Percentiles rank a stretch among this genome's conserved stretches.
These are phyloP conservation scores for Lithophane semibrunnea DNA, from an alignment of 2,888 invertebrate genomes.

Conservation along the genomic window DNA sequence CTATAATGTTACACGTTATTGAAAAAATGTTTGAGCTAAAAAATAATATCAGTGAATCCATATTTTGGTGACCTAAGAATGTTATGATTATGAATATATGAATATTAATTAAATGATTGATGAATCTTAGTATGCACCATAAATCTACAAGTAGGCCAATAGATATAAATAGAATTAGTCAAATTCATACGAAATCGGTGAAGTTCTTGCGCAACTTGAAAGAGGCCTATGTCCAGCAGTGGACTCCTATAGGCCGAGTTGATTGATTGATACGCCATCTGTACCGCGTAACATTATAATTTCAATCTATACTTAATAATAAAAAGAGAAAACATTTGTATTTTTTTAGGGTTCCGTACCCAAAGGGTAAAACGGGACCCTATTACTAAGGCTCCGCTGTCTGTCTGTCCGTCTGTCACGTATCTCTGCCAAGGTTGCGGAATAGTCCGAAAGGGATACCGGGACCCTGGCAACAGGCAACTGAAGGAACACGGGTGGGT, in stretches of 20 bases:
- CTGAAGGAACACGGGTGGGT: too few species aligned
- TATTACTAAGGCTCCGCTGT: too few species aligned
- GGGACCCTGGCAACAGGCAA: too few species aligned
- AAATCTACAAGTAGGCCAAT: background rate
- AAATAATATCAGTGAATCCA: constrained; percentile 1
- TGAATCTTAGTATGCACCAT: background rate
- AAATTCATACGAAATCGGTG: background rate
- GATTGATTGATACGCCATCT: background rate
- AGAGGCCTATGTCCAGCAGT: background rate
- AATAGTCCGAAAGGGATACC: too few species aligned
- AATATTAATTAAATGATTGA: constrained; percentile 13
- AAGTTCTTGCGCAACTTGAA: background rate
- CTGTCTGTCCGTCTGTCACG: too few species aligned
- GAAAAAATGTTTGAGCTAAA: background rate
- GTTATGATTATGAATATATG: constrained; percentile 15
- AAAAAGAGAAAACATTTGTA: too few species aligned
- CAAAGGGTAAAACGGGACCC: too few species aligned
- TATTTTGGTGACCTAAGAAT: constrained; percentile 12
- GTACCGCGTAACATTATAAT: too few species aligned
- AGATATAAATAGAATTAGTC: background rate
- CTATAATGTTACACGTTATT: background rate
- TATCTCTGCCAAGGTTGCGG: too few species aligned
- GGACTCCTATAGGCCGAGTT: background rate
- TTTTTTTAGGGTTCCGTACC: too few species aligned
- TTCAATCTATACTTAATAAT: too few species aligned